A percentile compares a stretch with the other conserved stretches of the same genome.
Evolutionary conservation across 2,113 vertebrate species (phyloP).

Genomic region (Periophthalmus modestus): DNA sequence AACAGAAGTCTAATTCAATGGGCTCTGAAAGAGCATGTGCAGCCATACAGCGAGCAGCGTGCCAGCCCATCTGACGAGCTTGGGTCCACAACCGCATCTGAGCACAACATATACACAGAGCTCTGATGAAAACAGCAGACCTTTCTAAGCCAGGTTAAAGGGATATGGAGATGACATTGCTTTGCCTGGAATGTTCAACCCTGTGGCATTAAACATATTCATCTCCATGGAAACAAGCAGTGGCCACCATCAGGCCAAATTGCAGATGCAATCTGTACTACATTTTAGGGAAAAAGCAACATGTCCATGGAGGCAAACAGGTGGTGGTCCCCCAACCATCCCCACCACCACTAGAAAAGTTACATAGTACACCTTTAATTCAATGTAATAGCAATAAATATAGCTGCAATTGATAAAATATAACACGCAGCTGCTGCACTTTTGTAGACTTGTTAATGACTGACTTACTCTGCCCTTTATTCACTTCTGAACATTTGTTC

Average conservation of each 20-base stretch:
- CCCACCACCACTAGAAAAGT: too few relatives aligned
- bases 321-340: too few relatives aligned
- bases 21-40: constrained; percentile 77
- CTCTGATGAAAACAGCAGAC: not conserved
- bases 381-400: too few relatives aligned
- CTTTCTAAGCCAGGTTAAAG: not conserved
- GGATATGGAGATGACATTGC: not conserved
- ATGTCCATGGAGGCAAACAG: too few relatives aligned
- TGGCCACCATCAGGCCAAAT: too few relatives aligned
- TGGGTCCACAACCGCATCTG: constrained; percentile 99
- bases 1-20: constrained; percentile 93
- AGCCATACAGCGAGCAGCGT: constrained; percentile 88
- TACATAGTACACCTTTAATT: too few relatives aligned
- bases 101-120: constrained; percentile 6
- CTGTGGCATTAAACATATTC: too few relatives aligned
- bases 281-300: too few relatives aligned
- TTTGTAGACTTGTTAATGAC: not conserved
- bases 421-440: not conserved
- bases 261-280: too few relatives aligned
- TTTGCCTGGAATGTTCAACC: too few relatives aligned
- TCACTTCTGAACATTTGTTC: not conserved
- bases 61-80: constrained; percentile 96
- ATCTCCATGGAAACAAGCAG: too few relatives aligned
- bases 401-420: not conserved
- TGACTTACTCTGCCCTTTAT: not conserved